phyloP scores from a whole-genome alignment of 2,113 vertebrate species.

The Nanorana parkeri region DNA sequence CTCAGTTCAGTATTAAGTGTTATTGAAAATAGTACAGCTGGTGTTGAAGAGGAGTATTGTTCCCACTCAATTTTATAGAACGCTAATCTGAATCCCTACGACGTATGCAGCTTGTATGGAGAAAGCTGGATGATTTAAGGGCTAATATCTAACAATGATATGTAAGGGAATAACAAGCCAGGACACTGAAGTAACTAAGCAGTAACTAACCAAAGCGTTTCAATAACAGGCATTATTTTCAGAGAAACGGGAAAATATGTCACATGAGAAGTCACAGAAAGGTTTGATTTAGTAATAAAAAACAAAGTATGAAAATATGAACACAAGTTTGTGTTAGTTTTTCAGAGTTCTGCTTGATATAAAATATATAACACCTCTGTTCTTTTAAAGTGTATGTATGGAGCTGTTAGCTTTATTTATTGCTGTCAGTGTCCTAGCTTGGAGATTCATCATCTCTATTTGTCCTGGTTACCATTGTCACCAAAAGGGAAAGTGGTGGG shows the following conservation, averaged over 20 bases:
- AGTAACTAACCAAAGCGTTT: background rate
- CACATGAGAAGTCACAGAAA: background rate
- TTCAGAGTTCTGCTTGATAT: no score
- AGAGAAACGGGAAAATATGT: no score
- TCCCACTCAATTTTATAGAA: conserved; percentile 63
- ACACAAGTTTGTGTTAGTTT: no score
- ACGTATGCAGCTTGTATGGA: conserved; percentile 20
- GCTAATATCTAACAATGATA: conserved; percentile 45
- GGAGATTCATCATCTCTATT: no score
- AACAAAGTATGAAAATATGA: background rate
- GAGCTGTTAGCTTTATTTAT: no score
- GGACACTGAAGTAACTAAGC: conserved; percentile 8
- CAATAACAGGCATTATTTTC: background rate
- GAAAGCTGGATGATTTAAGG: conserved; percentile 45
- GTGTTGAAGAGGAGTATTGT: conserved; percentile 70
- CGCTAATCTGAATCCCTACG: conserved; percentile 39
- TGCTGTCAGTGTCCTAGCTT: no score
- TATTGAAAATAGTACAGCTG: conserved; percentile 74
- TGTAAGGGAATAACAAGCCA: background rate
- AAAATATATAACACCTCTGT: no score
- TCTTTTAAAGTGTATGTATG: no score
- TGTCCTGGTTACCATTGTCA: no score
- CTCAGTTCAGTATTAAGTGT: conserved; percentile 71
- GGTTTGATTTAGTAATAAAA: background rate
- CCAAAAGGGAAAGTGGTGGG: no score